Evolutionary conservation across 1,140 invertebrate genomes (phyloP), one percentile per base, ranked within the genome.

Genomic region (Aphidius ervi): DNA sequence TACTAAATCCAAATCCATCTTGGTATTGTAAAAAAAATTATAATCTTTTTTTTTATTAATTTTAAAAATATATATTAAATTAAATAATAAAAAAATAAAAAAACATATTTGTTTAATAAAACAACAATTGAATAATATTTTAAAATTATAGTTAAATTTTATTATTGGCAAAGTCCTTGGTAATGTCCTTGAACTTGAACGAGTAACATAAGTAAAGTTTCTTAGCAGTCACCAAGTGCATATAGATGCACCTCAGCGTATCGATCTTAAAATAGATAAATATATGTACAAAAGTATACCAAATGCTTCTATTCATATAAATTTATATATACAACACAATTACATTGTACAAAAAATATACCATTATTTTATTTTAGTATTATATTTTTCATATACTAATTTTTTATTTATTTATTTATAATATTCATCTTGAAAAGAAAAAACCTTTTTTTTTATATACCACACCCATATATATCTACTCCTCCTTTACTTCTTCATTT

Each of bases 131-230:
- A 16, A 16, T 16, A 16, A 16, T 16, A 16, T 16, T 16, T 16
- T 16, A 16, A 16, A 16, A 16, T 16, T 16, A 16, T 16, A 16
- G 16, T 16, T 16, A 16, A 16, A 16, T 16, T 16, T 16, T 31
- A 31, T 31, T 31, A 31, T 31, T 31, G 1, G 16, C 16, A 16
- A 54, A 41, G 52, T 54, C 52, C 52, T 54, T 54, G 52, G 20
- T 40, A 16, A 20, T 54, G 40, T 42, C 52, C 52, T 54, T 54
- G 52, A 54, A 54, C 52, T 54, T 54, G 52, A 54, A 54, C 49
- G 49, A 52, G 49, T 52, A 52, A 52, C 48, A 40, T n/a, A n/a
- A 54, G 9, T 16, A 16, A 42, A 9, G 4, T 9, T 9, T 54
- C 42, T 40, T 40, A n/a, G 52, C 46, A 47, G 8, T 47, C 16